Conservation (phyloP, 2,888 invertebrate species). For the Bugula neritina region DNA sequence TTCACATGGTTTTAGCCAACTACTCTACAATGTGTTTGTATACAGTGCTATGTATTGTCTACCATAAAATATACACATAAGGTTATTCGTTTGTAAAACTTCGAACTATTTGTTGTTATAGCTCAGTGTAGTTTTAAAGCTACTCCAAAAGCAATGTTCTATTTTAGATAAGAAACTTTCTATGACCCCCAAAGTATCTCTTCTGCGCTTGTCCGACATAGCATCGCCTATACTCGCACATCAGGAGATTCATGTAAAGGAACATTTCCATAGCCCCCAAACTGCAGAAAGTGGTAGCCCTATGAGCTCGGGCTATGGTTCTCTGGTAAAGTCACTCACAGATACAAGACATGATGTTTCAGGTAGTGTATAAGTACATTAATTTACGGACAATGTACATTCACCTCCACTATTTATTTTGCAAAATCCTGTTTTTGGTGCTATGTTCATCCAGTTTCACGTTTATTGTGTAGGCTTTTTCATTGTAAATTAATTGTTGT, state of each 20-base stretch:
- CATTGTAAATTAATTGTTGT: no score
- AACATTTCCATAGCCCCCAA: not conserved
- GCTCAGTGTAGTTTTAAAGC: no score
- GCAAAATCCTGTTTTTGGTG: no score
- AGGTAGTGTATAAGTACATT: not conserved
- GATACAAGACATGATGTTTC: not conserved
- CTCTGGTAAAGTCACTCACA: not conserved
- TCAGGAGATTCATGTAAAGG: not conserved
- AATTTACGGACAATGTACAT: no score
- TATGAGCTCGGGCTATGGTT: not conserved
- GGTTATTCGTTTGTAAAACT: no score
- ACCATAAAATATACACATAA: no score
- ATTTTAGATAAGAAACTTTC: not conserved
- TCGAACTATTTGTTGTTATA: no score
- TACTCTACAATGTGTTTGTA: no score
- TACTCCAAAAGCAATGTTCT: no score
- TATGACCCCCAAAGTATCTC: not conserved
- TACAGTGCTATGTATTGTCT: no score
- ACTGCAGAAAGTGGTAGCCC: not conserved
- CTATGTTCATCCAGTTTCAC: not conserved
- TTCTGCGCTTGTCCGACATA: not conserved
- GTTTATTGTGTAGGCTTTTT: not conserved
- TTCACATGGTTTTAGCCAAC: no score
- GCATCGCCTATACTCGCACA: not conserved
- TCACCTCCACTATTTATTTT: no score